phyloP scores from a whole-genome alignment of 2,888 invertebrate species.

The Macroteleia sp. region DNA sequence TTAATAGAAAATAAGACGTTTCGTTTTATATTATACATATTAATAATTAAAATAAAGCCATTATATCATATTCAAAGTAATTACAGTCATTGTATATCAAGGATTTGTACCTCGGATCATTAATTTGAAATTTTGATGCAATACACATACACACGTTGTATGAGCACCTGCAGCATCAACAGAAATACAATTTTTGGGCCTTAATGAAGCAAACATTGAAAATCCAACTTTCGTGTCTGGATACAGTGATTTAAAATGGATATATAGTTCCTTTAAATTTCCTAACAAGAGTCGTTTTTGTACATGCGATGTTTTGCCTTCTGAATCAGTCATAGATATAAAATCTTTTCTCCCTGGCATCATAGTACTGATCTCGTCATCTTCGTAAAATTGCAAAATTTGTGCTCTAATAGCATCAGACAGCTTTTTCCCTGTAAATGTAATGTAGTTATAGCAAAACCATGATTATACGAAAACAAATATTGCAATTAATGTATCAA shows the following conservation, averaged over 20 bases:
- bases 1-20: too few relatives aligned
- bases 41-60: too few relatives aligned
- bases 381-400: slow-evolving; percentile 14
- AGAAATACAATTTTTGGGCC: too few relatives aligned
- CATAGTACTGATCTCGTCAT: slow-evolving; percentile 5
- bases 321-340: slow-evolving; percentile 36
- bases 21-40: too few relatives aligned
- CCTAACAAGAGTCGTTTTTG: slow-evolving; percentile 53
- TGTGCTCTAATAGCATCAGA: slow-evolving; percentile 8
- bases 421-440: slow-evolving; percentile 17
- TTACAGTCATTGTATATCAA: too few relatives aligned
- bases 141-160: too few relatives aligned
- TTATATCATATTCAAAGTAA: too few relatives aligned
- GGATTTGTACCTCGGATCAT: too few relatives aligned
- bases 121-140: too few relatives aligned
- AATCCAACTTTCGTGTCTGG: slow-evolving; percentile 2
- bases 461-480: background rate
- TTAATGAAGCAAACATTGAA: slow-evolving; percentile 12
- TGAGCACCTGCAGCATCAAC: too few relatives aligned
- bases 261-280: slow-evolving; percentile 59
- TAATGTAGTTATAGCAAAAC: background rate
- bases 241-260: background rate
- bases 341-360: slow-evolving; percentile 61
- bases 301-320: slow-evolving; percentile 26
- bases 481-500: background rate